Evolutionary conservation across 2,888 invertebrate genomes (phyloP).

Genomic region (Heliconius ismenius): DNA sequence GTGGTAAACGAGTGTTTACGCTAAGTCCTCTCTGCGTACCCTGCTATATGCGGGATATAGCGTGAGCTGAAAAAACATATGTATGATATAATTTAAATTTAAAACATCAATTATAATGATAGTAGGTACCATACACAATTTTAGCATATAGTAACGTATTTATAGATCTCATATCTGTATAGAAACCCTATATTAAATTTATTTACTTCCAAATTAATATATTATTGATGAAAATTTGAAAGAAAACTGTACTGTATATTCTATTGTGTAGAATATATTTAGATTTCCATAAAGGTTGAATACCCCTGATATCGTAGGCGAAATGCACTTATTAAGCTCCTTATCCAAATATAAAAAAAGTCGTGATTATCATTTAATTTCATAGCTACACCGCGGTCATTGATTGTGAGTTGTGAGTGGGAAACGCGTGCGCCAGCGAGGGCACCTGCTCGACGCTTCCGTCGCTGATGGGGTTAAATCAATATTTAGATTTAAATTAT

Average conservation of each 20-base stretch:
- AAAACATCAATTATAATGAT: no score
- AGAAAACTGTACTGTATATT: neutral
- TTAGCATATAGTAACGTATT: no score
- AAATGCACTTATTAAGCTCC: conserved; percentile 74
- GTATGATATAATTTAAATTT: no score
- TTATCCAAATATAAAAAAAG: conserved; percentile 73
- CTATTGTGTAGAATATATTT: neutral
- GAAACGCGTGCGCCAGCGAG: conserved; percentile 65
- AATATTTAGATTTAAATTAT: conserved; percentile 80
- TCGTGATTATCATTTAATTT: conserved; percentile 81
- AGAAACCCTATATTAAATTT: no score
- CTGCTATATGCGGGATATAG: no score
- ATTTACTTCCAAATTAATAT: no score
- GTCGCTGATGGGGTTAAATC: conserved; percentile 80
- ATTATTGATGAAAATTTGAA: neutral
- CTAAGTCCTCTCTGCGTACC: no score
- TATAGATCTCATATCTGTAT: no score
- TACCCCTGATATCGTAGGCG: conserved; percentile 55
- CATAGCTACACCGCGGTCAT: conserved; percentile 78
- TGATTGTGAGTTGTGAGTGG: conserved; percentile 68
- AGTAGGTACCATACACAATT: no score
- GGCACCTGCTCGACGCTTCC: conserved; percentile 72
- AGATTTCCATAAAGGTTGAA: conserved; percentile 50
- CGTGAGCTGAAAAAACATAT: no score
- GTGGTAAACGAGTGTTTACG: no score